Evolutionary conservation across 1,140 invertebrate species (phyloP).

Genomic region (Branchinecta lindahli): DNA sequence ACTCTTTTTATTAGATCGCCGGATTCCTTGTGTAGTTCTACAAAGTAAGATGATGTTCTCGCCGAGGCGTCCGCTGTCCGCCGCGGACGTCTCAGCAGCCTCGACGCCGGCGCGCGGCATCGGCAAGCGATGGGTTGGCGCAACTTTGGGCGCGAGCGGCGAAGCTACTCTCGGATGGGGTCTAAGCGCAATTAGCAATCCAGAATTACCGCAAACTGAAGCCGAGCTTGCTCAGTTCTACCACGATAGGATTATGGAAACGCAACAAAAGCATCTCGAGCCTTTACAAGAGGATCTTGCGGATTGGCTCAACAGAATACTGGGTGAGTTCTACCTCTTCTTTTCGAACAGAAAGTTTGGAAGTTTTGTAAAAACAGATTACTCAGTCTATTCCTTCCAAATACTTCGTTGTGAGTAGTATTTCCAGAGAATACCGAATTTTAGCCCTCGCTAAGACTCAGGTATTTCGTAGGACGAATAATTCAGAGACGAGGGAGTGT

Average conservation of each 20-base stretch:
- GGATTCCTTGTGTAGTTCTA: neutral
- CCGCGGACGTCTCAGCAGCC: constrained; percentile 2
- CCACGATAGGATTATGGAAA: constrained; percentile 52
- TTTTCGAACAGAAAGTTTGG: too few relatives aligned
- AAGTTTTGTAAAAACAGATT: too few relatives aligned
- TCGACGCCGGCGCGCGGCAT: neutral
- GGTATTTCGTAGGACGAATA: too few relatives aligned
- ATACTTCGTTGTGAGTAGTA: too few relatives aligned
- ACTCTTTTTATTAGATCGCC: neutral
- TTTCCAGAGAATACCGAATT: too few relatives aligned
- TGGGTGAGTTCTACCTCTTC: constrained; percentile 42
- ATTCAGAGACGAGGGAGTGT: too few relatives aligned
- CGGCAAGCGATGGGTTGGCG: constrained; percentile 12
- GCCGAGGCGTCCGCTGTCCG: neutral
- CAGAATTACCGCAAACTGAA: constrained; percentile 41
- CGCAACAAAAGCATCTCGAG: constrained; percentile 57
- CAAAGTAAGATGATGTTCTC: constrained; percentile 10
- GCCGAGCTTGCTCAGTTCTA: constrained; percentile 54
- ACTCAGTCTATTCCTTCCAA: too few relatives aligned
- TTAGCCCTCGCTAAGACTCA: too few relatives aligned
- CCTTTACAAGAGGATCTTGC: constrained; percentile 68
- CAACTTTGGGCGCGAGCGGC: constrained; percentile 4
- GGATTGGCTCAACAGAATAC: constrained; percentile 68
- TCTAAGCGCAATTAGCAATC: constrained; percentile 21
- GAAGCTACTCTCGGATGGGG: constrained; percentile 12